Conservation (phyloP, 2,113 vertebrate genomes). For the Ondatra zibethicus region DNA sequence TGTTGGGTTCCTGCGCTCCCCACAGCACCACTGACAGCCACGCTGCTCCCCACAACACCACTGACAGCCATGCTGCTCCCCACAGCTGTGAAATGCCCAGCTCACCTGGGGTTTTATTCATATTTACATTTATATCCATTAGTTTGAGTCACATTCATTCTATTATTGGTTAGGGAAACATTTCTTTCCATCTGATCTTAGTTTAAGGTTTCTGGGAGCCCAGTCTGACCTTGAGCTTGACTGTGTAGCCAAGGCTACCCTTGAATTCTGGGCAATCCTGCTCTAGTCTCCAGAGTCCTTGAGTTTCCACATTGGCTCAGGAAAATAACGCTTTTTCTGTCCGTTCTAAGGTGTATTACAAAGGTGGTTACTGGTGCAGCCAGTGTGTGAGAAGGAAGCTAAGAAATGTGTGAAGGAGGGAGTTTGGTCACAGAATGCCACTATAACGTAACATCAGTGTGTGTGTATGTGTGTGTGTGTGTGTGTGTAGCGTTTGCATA, state of each 20-base stretch:
- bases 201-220: neutral
- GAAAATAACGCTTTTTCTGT: neutral
- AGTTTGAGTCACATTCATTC: neutral
- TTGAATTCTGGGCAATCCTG: neutral
- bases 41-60: fast-evolving
- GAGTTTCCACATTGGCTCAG: neutral
- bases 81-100: neutral
- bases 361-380: neutral
- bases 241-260: neutral
- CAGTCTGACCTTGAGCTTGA: neutral
- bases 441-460: neutral
- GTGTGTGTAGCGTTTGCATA: neutral
- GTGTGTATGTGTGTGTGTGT: neutral
- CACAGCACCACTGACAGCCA: fast-evolving
- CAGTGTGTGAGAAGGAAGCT: neutral
- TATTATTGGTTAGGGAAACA: neutral
- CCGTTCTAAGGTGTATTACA: neutral
- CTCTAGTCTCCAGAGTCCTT: neutral
- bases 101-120: neutral
- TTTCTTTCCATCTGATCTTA: neutral
- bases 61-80: fast-evolving
- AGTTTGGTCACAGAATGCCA: neutral
- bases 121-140: neutral
- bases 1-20: no score
- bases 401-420: neutral